Evolutionary conservation across 2,797 vertebrate species (phyloP).

Genomic region (Erpetoichthys calabaricus): DNA sequence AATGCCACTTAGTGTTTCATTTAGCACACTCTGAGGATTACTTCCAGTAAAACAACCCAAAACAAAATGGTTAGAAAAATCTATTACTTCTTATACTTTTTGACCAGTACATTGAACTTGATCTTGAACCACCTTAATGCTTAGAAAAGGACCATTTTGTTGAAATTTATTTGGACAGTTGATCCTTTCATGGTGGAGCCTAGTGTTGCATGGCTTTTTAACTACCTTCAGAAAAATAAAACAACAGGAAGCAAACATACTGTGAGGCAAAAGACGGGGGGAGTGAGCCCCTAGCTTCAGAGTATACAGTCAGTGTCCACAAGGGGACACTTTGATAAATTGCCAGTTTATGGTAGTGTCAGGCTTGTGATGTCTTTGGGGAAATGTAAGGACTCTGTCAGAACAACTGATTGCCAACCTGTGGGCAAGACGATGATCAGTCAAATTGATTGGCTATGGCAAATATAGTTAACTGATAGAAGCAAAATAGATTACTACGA

Average conservation of each 20-base stretch:
- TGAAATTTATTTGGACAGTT: no score
- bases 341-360: constrained; percentile 82
- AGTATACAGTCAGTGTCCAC: constrained; percentile 25
- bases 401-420: constrained; percentile 78
- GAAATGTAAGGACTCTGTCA: constrained; percentile 61
- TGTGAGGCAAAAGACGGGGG: neutral
- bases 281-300: neutral
- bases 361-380: constrained; percentile 60
- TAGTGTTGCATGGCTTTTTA: constrained; percentile 6
- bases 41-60: no score
- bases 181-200: no score
- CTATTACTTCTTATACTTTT: no score
- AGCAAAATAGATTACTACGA: constrained; percentile 49
- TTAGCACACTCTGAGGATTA: no score
- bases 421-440: constrained; percentile 73
- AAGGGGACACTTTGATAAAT: constrained; percentile 81
- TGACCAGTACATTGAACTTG: no score
- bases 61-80: no score
- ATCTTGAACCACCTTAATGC: no score
- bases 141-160: no score
- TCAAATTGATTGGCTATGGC: constrained; percentile 82
- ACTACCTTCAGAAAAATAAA: constrained; percentile 4
- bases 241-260: neutral
- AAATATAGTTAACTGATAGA: constrained; percentile 66
- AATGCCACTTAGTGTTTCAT: no score